Evolutionary conservation across 1,140 invertebrate genomes (phyloP).

Genomic region (Phocides pigmalion): DNA sequence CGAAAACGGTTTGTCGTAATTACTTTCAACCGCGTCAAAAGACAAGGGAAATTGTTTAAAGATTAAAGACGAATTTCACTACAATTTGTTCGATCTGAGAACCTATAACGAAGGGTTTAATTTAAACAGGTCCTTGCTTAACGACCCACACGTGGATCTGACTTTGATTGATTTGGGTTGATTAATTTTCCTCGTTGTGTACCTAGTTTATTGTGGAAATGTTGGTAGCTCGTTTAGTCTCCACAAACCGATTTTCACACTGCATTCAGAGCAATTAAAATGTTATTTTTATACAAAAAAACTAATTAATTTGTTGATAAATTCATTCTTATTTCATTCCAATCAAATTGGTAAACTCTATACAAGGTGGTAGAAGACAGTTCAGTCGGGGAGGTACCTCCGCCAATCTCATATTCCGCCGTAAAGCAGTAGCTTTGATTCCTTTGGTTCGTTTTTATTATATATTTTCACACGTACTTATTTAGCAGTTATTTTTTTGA

Average conservation of each 20-base stretch:
- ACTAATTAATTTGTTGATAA: no score
- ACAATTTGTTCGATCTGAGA: slow-evolving; percentile 1
- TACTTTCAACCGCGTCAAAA: slow-evolving; percentile 25
- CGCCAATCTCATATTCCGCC: no score
- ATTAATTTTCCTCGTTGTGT: slow-evolving; percentile 26
- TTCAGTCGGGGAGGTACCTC: no score
- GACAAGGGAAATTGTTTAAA: slow-evolving; percentile 18
- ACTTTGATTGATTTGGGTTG: slow-evolving; percentile 42
- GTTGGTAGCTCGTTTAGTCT: neutral
- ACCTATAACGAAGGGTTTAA: neutral
- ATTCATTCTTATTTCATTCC: no score
- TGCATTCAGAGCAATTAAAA: neutral
- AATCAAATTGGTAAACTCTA: no score
- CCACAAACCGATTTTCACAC: neutral
- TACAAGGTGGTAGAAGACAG: no score
- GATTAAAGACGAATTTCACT: slow-evolving; percentile 18
- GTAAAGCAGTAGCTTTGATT: no score
- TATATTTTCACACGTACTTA: no score
- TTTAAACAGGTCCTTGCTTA: slow-evolving; percentile 24
- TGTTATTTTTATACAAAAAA: neutral
- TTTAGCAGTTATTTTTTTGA: no score
- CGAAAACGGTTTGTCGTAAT: slow-evolving; percentile 1
- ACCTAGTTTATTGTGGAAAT: neutral
- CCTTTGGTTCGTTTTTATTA: no score
- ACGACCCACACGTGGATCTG: slow-evolving; percentile 30